Conservation (phyloP, 2,113 vertebrate species). For the Pteruthius melanotis region DNA sequence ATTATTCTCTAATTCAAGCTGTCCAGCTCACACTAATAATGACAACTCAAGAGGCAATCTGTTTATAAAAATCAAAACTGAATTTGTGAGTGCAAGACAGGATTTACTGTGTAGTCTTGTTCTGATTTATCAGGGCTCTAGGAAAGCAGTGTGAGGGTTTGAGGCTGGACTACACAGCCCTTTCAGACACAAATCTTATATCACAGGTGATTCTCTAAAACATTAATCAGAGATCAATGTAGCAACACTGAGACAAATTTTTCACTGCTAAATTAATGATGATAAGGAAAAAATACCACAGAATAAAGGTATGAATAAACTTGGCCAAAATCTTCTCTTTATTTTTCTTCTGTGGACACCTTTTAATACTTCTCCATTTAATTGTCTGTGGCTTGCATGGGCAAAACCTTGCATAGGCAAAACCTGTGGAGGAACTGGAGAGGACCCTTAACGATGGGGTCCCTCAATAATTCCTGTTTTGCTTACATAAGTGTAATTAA, state of each 20-base stretch:
- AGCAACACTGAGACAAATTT: background rate
- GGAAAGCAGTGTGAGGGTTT: background rate
- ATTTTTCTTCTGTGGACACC: background rate
- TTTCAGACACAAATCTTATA: background rate
- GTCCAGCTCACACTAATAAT: constrained; percentile 81
- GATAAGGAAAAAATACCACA: background rate
- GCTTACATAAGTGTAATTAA: background rate
- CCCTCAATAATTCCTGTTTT: background rate
- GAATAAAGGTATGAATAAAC: background rate
- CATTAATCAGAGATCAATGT: background rate
- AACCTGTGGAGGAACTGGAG: background rate
- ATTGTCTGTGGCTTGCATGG: background rate
- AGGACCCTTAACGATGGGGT: background rate
- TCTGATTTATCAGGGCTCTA: constrained; percentile 3
- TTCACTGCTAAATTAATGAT: background rate
- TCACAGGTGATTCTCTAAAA: background rate
- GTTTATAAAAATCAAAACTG: constrained; percentile 64
- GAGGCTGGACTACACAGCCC: background rate
- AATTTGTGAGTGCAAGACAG: constrained; percentile 58
- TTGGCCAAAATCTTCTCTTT: background rate
- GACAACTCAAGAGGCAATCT: constrained; percentile 75
- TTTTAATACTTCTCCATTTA: background rate
- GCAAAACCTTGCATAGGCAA: background rate
- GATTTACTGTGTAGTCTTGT: constrained; percentile 20
- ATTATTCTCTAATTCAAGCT: constrained; percentile 82